These are phyloP conservation scores for Himalopsyche tibetana DNA, from an alignment of 2,888 invertebrate species.

Conservation along the genomic window DNA sequence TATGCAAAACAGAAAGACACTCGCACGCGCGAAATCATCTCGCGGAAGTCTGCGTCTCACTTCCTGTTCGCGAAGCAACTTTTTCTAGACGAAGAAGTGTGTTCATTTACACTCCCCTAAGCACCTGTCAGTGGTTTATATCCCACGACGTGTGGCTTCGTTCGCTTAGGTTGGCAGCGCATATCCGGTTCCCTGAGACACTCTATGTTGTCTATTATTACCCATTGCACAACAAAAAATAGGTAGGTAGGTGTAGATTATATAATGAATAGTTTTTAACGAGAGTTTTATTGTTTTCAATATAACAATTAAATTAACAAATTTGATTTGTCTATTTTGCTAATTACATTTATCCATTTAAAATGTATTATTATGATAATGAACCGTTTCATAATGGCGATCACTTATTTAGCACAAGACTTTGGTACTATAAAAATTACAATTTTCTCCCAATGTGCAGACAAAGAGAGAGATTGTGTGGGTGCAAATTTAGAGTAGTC, in stretches of 20 bases:
- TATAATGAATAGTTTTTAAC: not conserved
- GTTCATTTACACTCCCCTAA: constrained; percentile 21
- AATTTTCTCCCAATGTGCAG: too few species aligned
- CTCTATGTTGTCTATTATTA: not conserved
- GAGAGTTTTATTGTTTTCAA: constrained; percentile 5
- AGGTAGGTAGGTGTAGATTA: not conserved
- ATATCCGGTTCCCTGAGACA: constrained; percentile 22
- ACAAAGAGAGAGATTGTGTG: too few species aligned
- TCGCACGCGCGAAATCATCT: constrained; percentile 26
- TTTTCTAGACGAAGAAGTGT: not conserved
- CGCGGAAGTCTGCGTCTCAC: constrained; percentile 13
- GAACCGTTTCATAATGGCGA: too few species aligned
- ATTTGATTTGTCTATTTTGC: too few species aligned
- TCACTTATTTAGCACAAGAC: too few species aligned
- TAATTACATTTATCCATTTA: too few species aligned
- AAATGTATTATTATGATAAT: too few species aligned
- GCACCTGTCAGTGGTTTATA: constrained; percentile 13
- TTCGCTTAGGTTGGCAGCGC: constrained; percentile 1
- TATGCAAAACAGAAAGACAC: constrained; percentile 13
- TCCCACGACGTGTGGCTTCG: constrained; percentile 26
- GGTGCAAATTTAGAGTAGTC: too few species aligned
- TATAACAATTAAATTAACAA: not conserved
- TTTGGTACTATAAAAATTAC: too few species aligned
- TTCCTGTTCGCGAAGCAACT: constrained; percentile 30
- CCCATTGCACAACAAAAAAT: constrained; percentile 12